Base-by-base conservation (phyloP, 2,113 vertebrate genomes). In the Gobio gobio region DNA sequence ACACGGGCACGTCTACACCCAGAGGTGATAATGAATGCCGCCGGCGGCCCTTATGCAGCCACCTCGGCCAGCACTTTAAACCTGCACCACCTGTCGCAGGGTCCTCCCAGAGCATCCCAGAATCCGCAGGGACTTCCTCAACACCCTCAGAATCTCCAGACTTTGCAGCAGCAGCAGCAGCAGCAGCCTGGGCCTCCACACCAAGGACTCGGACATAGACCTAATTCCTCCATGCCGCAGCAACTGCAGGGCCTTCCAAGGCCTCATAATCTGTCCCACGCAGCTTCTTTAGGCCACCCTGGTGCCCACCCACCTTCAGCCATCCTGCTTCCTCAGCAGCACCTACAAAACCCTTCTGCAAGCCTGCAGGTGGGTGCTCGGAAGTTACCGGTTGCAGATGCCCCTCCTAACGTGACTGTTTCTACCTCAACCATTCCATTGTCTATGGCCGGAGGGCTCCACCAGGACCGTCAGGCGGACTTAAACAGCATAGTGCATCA, bases 351-450 rank as follows among this genome's bases (percentile, higher is more conserved):
- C 92, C 95, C 93, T 59, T 94, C 94, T 1, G 87, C 89, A 7
- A 94, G 94, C 89, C 92, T 96, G 91, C 97, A 97, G 87, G 97
- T 80, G 29, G 83, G 96, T 90, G 92, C 94, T 92, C 94, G 97
- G 89, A 98, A 98, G 96, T 95, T 97, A 94, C 95, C 96, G n/a
- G 97, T 98, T 83, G 96, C 96, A 86, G 98, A 99, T 16, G 97
- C 95, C 51, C 98, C 98, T 86, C 98, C 98, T 89, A 99, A 99
- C 92, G 97, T 99, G 96, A 99, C 98, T 90, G 98, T 99, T 95
- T 99, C 98, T 99, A 99, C 98, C 98, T 99, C 98, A 98, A 99
- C 97, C 95, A 99, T 99, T 94, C 98, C 98, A 89, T 97, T 99
- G 89, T 98, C 98, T 84, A 98, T 99, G 98, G 97, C 96, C 87